phyloP scores from a whole-genome alignment of 1,140 invertebrate genomes.

The Leptoteleia sp. region DNA sequence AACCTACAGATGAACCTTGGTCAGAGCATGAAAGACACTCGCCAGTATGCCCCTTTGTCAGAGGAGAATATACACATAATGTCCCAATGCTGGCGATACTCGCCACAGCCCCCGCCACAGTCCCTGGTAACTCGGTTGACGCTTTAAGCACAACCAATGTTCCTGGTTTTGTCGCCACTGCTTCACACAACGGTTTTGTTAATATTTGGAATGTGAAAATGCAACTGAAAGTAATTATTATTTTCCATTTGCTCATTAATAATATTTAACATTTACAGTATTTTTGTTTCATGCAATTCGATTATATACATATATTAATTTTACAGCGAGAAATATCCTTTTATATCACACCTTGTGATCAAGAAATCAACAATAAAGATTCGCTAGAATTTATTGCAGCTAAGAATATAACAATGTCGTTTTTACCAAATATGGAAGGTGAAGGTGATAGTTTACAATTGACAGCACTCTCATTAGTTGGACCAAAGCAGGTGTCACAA shows the following conservation, averaged over 20 bases:
- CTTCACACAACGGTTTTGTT: constrained; percentile 83
- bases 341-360: constrained; percentile 73
- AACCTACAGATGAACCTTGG: constrained; percentile 97
- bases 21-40: constrained; percentile 97
- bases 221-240: constrained; percentile 82
- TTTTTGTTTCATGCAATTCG: too few species aligned
- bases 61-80: constrained; percentile 97
- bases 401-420: constrained; percentile 70
- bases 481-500: constrained; percentile 52
- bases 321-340: constrained; percentile 77
- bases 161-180: constrained; percentile 83
- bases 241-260: background rate
- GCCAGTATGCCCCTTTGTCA: constrained; percentile 94
- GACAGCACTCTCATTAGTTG: constrained; percentile 82
- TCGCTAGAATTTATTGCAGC: constrained; percentile 74
- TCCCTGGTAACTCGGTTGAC: constrained; percentile 84
- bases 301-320: too few species aligned
- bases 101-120: constrained; percentile 90
- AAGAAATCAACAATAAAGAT: constrained; percentile 76
- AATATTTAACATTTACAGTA: too few species aligned
- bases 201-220: constrained; percentile 89
- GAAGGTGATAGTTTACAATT: constrained; percentile 76
- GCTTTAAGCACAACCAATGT: constrained; percentile 87
- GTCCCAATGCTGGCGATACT: constrained; percentile 94
- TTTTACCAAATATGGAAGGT: constrained; percentile 70